These are phyloP conservation scores for Ceratitis capitata DNA, from an alignment of 1,140 invertebrate species.

Conservation along the genomic window DNA sequence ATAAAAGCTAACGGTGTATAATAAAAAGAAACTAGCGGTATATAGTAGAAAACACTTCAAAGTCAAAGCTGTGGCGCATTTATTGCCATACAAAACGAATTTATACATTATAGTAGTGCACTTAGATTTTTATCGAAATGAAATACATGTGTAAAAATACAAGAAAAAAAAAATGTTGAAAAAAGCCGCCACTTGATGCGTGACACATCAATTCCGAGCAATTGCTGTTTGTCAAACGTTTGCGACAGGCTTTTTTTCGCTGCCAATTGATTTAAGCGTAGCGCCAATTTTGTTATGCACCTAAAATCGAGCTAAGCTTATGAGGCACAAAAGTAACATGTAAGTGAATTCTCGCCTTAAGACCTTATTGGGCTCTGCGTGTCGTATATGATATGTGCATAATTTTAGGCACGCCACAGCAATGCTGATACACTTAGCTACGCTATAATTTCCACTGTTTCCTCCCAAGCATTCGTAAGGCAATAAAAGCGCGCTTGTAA, in stretches of 20 bases:
- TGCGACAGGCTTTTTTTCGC: too few species aligned
- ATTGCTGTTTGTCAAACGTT: background rate
- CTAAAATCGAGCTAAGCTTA: background rate
- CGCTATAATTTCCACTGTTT: background rate
- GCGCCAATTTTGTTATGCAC: background rate
- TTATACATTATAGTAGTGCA: background rate
- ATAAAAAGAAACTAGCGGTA: background rate
- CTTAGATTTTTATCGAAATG: conserved; percentile 15
- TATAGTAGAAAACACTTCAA: background rate
- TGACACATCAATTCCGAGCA: conserved; percentile 26
- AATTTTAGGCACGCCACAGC: background rate
- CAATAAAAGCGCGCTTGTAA: background rate
- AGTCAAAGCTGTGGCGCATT: background rate
- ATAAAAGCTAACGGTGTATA: background rate
- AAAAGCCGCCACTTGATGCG: conserved; percentile 15
- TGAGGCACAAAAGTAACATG: background rate
- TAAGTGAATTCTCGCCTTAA: background rate
- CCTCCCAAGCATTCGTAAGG: background rate
- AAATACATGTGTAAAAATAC: conserved; percentile 14
- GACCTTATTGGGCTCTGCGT: background rate
- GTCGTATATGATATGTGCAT: background rate
- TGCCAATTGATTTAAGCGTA: background rate
- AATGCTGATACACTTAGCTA: background rate
- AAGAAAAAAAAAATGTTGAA: background rate
- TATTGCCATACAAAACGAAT: conserved; percentile 5